These are phyloP conservation scores for Pangasius mekongensis DNA, from an alignment of 2,797 vertebrate species.

Conservation along the genomic window DNA sequence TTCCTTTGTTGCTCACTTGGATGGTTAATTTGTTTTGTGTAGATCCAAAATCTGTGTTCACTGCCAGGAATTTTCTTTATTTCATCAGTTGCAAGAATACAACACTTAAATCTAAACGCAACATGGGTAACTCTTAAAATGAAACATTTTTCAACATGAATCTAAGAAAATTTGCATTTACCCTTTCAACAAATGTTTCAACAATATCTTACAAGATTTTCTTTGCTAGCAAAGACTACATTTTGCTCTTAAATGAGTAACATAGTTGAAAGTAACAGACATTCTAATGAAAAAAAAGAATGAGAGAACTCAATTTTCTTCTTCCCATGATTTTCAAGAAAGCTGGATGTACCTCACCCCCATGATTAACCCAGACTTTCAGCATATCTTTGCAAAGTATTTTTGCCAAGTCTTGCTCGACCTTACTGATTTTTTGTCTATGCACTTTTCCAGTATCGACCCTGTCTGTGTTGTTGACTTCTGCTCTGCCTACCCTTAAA, in stretches of 20 bases:
- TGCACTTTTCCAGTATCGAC: neutral
- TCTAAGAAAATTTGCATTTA: neutral
- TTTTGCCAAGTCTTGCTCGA: neutral
- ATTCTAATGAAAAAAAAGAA: neutral
- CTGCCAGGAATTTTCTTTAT: neutral
- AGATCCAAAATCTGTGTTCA: neutral
- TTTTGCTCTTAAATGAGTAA: neutral
- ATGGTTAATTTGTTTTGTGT: neutral
- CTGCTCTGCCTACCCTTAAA: neutral
- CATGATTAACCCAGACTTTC: neutral
- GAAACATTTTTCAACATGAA: neutral
- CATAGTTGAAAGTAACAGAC: neutral
- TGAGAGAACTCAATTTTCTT: neutral
- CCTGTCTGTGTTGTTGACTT: neutral
- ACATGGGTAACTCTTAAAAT: neutral
- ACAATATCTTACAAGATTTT: neutral
- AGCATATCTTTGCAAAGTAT: neutral
- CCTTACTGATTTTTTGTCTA: no score
- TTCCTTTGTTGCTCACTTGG: neutral
- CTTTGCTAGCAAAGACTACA: neutral
- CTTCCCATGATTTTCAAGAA: neutral
- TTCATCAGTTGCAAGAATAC: neutral
- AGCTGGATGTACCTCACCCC: neutral
- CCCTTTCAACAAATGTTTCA: neutral
- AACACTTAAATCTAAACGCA: neutral